Base-by-base conservation (phyloP, 1,140 invertebrate species). In the Parasteatoda tepidariorum region DNA sequence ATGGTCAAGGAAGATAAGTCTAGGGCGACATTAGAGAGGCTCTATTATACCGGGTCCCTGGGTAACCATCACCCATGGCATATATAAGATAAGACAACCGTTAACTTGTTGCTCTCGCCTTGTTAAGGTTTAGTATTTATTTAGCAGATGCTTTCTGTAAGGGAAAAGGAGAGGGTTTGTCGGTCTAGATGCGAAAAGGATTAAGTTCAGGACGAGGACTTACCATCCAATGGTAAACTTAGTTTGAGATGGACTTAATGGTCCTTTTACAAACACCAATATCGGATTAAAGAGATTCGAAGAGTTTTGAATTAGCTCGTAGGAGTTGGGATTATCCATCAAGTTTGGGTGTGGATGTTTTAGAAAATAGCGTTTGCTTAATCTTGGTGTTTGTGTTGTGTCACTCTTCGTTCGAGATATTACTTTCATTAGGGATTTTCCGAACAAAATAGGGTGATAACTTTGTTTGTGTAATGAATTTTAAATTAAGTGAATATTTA, bases 1-100 rank as follows among this genome's bases (percentile, higher is more conserved):
- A 75, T 75, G 71, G 71, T 75, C 71, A 75, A 61, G 55, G 54
- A 31, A 75, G 71, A 75, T 75, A 75, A 75, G 71, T 75, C 55
- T 9, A 15, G 26, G 26, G 26, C 26, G 13, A 57, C 33, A 71
- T 66, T 31, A 55, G 68, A 34, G 24, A 28, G 24, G 9, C 33
- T 57, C 57, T 41, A 61, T 75, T 75, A 75, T 62, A 24, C 11
- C 48, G n/a, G 48, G 57, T 75, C 71, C 71, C 68, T n/a, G 34
- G 38, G 68, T 33, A 41, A 22, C 66, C 34, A 67, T 73, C 68
- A 73, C 55, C 71, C 71, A 18, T 59, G 55, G 71, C 71, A 34
- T 31, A 24, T 61, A 57, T 22, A 11, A 75, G 71, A 75, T 75
- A 75, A 75, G 71, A 71, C 67, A 54, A 71, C 24, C 68, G 55